These are phyloP conservation scores for Drosophila cognata DNA, from an alignment of 2,888 invertebrate genomes.

Conservation along the genomic window DNA sequence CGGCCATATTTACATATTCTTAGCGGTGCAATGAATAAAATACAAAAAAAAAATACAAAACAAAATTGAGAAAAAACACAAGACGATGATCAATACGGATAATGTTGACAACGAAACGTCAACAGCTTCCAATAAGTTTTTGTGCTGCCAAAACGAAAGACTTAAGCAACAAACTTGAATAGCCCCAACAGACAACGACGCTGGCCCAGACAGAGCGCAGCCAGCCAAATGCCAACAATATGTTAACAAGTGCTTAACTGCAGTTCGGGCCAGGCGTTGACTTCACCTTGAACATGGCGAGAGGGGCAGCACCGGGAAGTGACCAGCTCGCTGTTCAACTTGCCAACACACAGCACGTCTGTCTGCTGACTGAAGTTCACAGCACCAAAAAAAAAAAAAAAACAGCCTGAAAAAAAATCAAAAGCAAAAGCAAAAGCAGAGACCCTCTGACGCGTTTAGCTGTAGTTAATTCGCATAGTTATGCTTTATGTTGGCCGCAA, in stretches of 20 bases:
- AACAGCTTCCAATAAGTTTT: conserved; percentile 67
- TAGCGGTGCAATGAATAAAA: conserved; percentile 35
- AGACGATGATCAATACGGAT: conserved; percentile 30
- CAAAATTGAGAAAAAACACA: not conserved
- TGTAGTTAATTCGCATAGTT: conserved; percentile 69
- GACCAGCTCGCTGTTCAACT: conserved; percentile 17
- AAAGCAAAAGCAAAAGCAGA: not conserved
- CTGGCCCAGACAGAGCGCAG: conserved; percentile 31
- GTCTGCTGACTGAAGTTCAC: not conserved
- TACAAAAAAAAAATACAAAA: not conserved
- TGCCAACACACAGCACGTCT: not conserved
- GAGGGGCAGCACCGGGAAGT: conserved; percentile 27
- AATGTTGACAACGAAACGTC: conserved; percentile 79
- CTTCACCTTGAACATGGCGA: conserved; percentile 64
- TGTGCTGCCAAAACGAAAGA: conserved; percentile 51
- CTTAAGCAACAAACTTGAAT: conserved; percentile 63
- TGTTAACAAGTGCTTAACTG: conserved; percentile 82
- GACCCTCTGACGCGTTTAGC: conserved; percentile 65
- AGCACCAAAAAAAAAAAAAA: not conserved
- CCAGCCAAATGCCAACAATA: conserved; percentile 76
- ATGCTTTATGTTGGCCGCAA: conserved; percentile 51
- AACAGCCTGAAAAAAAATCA: not conserved
- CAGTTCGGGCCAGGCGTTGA: conserved; percentile 65
- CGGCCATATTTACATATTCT: conserved; percentile 55
- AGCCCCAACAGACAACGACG: conserved; percentile 21